Base-by-base conservation (phyloP, 2,797 vertebrate genomes). In the Tokudaia muenninki region DNA sequence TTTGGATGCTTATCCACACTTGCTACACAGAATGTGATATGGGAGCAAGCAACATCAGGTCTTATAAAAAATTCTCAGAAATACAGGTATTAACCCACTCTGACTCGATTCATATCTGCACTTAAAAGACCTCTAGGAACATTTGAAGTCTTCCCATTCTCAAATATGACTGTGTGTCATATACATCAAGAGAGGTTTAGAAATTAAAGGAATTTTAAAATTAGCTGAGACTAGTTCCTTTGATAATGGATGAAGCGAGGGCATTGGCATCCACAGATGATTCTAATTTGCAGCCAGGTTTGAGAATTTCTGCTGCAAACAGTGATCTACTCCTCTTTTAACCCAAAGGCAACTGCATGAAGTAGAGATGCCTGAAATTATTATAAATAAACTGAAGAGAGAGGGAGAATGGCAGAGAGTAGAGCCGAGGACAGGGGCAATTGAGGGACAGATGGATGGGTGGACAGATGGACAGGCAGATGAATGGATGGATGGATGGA, bases 331-430 rank as follows among this genome's bases (percentile, higher is more conserved):
- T 16, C 3, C 22, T 12, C 26, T 78, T n/a, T 82, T 47, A 34
- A 19, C 59, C 47, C n/a, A 9, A 55, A 41, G 31, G 10, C n/a
- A n/a, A 1, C 31, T 29, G 57, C 57, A 13, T 0, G 13, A 59
- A 26, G 0, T 8, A 86, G 26, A 29, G 14, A 5, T 1, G 0
- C 14, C 52, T 19, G 12, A 0, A 8, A 26, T 83, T 41, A 77
- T 11, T 74, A 6, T 31, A n/a, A 70, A 70, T 3, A 61, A 57
- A 19, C 0, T 31, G 14, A 81, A 16, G 26, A 26, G 13, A 21
- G 19, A 67, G 37, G 5, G 4, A 65, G 17, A 41, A 22, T 1
- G 17, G 26, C 34, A 29, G 22, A 26, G 1, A 1, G 3, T 4
- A 47, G n/a, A 22, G 24, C 8, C 3, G 29, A 74, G 21, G 17